These are phyloP conservation scores for Lottia gigantea DNA, from an alignment of 2,888 invertebrate species.

Conservation along the genomic window DNA sequence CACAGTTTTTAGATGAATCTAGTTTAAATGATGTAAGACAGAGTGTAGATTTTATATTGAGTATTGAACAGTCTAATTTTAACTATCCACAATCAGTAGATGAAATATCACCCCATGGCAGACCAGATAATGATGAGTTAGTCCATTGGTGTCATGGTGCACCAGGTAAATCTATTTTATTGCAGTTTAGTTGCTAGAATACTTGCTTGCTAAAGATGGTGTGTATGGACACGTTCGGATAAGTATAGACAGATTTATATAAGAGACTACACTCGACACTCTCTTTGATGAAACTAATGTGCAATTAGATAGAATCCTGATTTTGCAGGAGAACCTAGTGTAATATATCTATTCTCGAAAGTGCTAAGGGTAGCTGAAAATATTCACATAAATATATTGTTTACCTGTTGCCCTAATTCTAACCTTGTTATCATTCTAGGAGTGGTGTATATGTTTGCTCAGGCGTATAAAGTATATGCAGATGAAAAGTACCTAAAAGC, in stretches of 20 bases:
- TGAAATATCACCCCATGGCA: slow-evolving; percentile 71
- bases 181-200: no score
- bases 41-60: slow-evolving; percentile 77
- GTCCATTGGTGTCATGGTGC: slow-evolving; percentile 94
- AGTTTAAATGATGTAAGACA: slow-evolving; percentile 74
- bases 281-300: no score
- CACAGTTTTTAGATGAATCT: slow-evolving; percentile 73
- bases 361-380: no score
- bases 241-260: no score
- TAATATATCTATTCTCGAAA: no score
- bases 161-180: slow-evolving; percentile 76
- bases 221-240: no score
- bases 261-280: no score
- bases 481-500: slow-evolving; percentile 80
- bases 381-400: no score
- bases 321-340: no score
- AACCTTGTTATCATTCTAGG: slow-evolving; percentile 68
- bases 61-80: slow-evolving; percentile 78
- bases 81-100: slow-evolving; percentile 83
- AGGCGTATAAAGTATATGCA: slow-evolving; percentile 80
- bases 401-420: not conserved
- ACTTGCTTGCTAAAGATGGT: no score
- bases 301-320: no score
- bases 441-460: slow-evolving; percentile 82
- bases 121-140: slow-evolving; percentile 74